Base-by-base conservation (phyloP, 1,140 invertebrate genomes). In the Ceratitis capitata region DNA sequence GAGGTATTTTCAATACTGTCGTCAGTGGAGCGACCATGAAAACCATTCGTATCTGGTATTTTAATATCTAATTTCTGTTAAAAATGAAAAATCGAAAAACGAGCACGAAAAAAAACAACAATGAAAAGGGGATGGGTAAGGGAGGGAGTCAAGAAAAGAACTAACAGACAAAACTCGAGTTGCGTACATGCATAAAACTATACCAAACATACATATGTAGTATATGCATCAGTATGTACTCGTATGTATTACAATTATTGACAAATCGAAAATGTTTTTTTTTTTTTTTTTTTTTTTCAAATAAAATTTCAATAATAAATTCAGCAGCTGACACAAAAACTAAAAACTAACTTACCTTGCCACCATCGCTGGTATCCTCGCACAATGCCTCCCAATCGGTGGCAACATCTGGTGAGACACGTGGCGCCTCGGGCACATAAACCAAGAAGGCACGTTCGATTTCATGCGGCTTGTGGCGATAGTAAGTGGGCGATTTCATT, bases 401-500 rank as follows among this genome's bases (percentile, higher is more conserved):
- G 87, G 95, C 95, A 12, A 94, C 93, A 53, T 93, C 94, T 47
- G 94, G 94, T 1, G 95, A 94, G 32, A 95, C 94, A 87, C 96
- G 93, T 10, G 96, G 96, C 42, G 96, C 96, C 61, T 97, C 96
- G 7, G 97, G 97, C 86, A 97, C 91, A 51, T 94, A 93, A 78
- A 93, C 93, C n/a, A 97, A 92, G 49, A 94, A 91, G 84, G 93
- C 94, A 82, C 94, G 92, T 86, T 97, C 96, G 23, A 97, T 93
- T 90, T 97, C 96, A 74, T 94, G 93, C 2, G 94, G 93, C 88
- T 96, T 95, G 86, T 94, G 95, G 87, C 93, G 94, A 88, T 98
- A 98, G 90, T 96, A 97, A 4, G 94, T 94, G 1, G 97, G 94
- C 7, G 95, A 95, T 93, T 96, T 96, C 90, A 96, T 95, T 94